These are phyloP conservation scores for Platerodrilus igneus DNA, from an alignment of 2,888 invertebrate genomes.

Conservation along the genomic window DNA sequence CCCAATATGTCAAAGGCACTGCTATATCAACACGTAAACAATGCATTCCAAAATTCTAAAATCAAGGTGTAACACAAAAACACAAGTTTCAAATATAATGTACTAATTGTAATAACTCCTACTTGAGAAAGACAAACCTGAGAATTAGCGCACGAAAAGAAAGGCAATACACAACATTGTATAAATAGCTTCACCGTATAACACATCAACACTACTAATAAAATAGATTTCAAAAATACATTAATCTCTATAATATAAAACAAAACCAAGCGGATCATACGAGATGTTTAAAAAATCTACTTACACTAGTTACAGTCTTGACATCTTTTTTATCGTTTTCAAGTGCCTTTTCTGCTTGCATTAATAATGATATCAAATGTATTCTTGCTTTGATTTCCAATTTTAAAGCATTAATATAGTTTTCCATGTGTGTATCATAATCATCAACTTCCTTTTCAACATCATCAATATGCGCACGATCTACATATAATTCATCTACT, in stretches of 20 bases:
- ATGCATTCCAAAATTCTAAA: too few species aligned
- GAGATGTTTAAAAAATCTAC: constrained; percentile 41
- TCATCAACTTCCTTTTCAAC: constrained; percentile 83
- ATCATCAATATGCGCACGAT: constrained; percentile 80
- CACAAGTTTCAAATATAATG: too few species aligned
- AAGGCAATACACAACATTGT: too few species aligned
- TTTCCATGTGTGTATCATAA: constrained; percentile 72
- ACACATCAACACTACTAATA: not conserved
- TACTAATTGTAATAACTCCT: too few species aligned
- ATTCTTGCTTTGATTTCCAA: constrained; percentile 78
- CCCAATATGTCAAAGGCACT: too few species aligned
- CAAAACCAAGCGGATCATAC: too few species aligned
- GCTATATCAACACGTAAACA: too few species aligned
- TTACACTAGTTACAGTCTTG: constrained; percentile 91
- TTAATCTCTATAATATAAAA: not conserved
- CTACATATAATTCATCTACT: constrained; percentile 45
- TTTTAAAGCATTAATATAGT: constrained; percentile 74
- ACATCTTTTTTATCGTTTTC: constrained; percentile 90
- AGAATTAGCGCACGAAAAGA: too few species aligned
- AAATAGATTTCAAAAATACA: not conserved
- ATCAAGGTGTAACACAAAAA: too few species aligned
- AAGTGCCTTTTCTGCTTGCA: constrained; percentile 81
- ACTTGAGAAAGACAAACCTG: too few species aligned
- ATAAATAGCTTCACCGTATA: not conserved
- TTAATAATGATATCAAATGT: constrained; percentile 69